Evolutionary conservation across 2,888 invertebrate species (phyloP).

Genomic region (Resseliella maxima): DNA sequence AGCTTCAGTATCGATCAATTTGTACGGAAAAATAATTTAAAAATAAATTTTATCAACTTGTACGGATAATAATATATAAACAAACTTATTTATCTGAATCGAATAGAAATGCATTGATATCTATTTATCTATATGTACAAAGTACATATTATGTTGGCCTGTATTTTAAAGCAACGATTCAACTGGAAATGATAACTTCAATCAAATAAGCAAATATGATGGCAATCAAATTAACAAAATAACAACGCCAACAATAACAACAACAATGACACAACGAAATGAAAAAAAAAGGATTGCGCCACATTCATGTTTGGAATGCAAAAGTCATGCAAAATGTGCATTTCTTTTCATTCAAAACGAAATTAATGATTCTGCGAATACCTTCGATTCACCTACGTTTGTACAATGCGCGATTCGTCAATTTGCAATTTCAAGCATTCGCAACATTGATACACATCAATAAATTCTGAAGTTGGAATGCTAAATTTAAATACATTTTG

Average conservation of each 20-base stretch:
- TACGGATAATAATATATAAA: constrained; percentile 5
- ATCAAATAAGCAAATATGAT: neutral
- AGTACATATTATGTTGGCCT: neutral
- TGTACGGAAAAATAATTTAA: too few species aligned
- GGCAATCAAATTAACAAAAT: neutral
- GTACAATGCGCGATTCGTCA: too few species aligned
- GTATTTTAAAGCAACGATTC: neutral
- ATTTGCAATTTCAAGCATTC: neutral
- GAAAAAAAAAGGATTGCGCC: neutral
- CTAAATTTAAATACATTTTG: neutral
- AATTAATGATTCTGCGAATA: neutral
- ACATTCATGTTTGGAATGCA: too few species aligned
- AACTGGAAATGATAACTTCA: neutral
- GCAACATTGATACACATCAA: neutral
- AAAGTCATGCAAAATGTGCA: too few species aligned
- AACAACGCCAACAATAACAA: neutral
- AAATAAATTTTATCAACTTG: too few species aligned
- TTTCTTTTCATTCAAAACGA: too few species aligned
- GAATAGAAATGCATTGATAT: neutral
- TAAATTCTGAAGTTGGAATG: neutral
- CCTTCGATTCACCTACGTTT: neutral
- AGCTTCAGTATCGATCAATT: neutral
- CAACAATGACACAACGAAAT: neutral
- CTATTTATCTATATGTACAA: neutral
- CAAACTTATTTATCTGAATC: constrained; percentile 4